Evolutionary conservation across 2,113 vertebrate species (phyloP).

Genomic region (Gyps fulvus): DNA sequence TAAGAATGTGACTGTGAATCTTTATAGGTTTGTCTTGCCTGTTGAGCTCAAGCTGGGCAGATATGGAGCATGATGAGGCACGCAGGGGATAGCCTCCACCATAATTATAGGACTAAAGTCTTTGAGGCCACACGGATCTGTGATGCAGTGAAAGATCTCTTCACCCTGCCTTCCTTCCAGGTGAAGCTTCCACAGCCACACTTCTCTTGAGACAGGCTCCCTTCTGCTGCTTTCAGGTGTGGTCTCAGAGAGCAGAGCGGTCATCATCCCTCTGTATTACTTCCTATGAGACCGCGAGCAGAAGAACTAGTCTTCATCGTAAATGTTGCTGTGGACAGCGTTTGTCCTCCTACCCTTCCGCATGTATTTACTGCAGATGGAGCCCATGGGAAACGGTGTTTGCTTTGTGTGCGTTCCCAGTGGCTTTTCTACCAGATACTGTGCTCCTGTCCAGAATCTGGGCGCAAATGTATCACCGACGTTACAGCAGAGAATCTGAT

Average conservation of each 20-base stretch:
- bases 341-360: not conserved
- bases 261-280: not conserved
- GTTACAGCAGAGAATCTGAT: not conserved
- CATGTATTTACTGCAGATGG: not conserved
- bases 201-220: not conserved
- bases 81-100: not conserved
- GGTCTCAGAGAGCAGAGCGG: not conserved
- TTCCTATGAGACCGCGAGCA: not conserved
- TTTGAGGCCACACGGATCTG: not conserved
- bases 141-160: not conserved
- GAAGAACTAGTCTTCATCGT: not conserved
- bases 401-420: not conserved
- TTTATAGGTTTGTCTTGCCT: not conserved
- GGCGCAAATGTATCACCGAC: not conserved
- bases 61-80: not conserved
- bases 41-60: not conserved
- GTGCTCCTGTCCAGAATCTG: not conserved
- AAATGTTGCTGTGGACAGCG: not conserved
- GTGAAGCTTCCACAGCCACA: not conserved
- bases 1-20: not conserved
- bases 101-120: not conserved
- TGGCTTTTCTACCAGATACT: not conserved
- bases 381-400: not conserved
- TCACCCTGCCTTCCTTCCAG: not conserved
- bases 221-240: not conserved